These are phyloP conservation scores for Macroglossus sobrinus DNA, from an alignment of 2,113 vertebrate species.

Conservation along the genomic window DNA sequence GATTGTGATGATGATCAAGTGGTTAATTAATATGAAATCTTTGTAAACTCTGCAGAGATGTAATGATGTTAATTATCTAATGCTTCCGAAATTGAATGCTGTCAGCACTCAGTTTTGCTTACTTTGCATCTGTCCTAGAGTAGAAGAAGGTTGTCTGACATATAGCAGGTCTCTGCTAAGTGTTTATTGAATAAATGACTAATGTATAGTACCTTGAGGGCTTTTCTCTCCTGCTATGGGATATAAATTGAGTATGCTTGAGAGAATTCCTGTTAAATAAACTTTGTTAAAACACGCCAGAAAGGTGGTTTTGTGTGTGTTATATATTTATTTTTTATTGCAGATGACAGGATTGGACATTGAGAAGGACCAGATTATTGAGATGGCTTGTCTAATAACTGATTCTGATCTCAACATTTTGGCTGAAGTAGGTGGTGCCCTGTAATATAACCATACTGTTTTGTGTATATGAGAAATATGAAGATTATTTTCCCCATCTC, in stretches of 20 bases:
- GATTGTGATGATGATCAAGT: background rate
- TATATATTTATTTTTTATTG: constrained; percentile 46
- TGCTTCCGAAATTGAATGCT: background rate
- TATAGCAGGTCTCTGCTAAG: background rate
- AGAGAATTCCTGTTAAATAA: background rate
- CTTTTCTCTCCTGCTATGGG: background rate
- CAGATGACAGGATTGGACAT: constrained; percentile 98
- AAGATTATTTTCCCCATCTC: background rate
- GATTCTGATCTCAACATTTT: constrained; percentile 93
- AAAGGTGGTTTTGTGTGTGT: background rate
- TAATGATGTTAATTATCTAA: background rate
- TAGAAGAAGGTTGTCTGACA: background rate
- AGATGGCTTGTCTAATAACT: constrained; percentile 97
- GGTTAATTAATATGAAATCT: background rate
- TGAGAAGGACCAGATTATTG: constrained; percentile 95
- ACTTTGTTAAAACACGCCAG: background rate
- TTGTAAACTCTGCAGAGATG: background rate
- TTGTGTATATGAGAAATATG: background rate
- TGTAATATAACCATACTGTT: background rate
- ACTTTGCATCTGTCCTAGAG: background rate
- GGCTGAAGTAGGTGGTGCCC: constrained; percentile 87
- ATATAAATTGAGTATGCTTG: background rate
- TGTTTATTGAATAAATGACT: background rate
- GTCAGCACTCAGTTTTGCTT: background rate
- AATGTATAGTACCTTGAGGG: background rate